phyloP scores from a whole-genome alignment of 2,797 vertebrate species.

The Eospalax fontanierii region DNA sequence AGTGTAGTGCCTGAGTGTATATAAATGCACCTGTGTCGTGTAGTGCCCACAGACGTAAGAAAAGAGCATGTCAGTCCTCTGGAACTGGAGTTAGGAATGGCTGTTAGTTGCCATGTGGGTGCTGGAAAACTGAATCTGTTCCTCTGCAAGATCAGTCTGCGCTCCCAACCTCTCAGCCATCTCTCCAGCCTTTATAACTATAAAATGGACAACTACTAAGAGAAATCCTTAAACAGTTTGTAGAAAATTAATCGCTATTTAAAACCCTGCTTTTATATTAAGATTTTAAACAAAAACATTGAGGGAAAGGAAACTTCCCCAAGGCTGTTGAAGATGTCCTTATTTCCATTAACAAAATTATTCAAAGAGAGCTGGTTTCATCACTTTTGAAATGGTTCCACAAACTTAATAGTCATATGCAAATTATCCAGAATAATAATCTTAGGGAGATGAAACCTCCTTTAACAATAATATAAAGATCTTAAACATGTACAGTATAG shows the following conservation, averaged over 20 bases:
- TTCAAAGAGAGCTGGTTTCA: not conserved
- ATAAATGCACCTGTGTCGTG: too few species aligned
- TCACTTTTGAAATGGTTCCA: slow-evolving; percentile 48
- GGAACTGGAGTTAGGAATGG: too few species aligned
- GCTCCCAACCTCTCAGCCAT: too few species aligned
- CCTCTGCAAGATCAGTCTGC: too few species aligned
- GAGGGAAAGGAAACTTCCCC: not conserved
- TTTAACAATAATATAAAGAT: slow-evolving; percentile 1
- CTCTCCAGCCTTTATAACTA: slow-evolving; percentile 25
- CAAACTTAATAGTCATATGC: not conserved
- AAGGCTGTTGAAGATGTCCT: not conserved
- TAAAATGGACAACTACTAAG: slow-evolving; percentile 42
- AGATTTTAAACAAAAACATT: slow-evolving; percentile 46
- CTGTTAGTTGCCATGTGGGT: too few species aligned
- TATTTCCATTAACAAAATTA: slow-evolving; percentile 49
- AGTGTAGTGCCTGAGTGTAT: too few species aligned
- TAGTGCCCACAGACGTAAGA: too few species aligned
- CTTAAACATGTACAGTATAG: not conserved
- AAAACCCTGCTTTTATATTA: not conserved
- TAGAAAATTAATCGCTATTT: slow-evolving; percentile 43
- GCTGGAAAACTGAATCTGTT: too few species aligned
- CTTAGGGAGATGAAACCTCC: not conserved
- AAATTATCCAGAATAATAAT: slow-evolving; percentile 51
- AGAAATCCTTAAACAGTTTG: slow-evolving; percentile 3
- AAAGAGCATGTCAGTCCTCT: too few species aligned